Conservation (phyloP, 2,113 vertebrate species). For the Callipepla squamata region DNA sequence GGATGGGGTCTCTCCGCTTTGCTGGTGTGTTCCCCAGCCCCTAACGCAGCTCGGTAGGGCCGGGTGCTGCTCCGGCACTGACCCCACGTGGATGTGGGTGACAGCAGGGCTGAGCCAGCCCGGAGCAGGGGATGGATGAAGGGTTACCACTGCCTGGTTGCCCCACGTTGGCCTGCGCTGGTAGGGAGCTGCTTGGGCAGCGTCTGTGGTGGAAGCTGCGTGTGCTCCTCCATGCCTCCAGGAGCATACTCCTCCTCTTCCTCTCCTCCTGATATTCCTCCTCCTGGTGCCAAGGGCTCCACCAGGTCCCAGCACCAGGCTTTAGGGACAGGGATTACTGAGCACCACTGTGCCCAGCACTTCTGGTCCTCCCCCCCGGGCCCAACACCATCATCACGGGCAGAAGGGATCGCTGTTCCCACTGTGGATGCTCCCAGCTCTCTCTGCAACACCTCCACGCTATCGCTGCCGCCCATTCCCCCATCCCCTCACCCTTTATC, state of each 20-base stretch:
- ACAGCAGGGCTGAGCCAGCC: not conserved
- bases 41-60: accelerated
- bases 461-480: not conserved
- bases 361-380: accelerated
- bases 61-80: accelerated
- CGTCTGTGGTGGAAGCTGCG: accelerated
- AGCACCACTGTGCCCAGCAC: not conserved
- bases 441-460: accelerated
- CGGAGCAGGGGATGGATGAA: accelerated
- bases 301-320: accelerated
- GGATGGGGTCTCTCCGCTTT: not conserved
- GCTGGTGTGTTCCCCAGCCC: not conserved
- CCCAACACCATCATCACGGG: too few species aligned
- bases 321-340: not conserved
- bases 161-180: not conserved
- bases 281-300: not conserved
- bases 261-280: not conserved
- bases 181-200: not conserved
- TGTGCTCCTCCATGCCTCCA: not conserved
- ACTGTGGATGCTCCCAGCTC: not conserved
- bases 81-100: not conserved
- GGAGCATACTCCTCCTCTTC: not conserved
- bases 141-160: not conserved
- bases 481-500: not conserved
- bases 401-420: not conserved